phyloP scores from a whole-genome alignment of 1,140 invertebrate genomes.

The Yoshiicerus persimilis region DNA sequence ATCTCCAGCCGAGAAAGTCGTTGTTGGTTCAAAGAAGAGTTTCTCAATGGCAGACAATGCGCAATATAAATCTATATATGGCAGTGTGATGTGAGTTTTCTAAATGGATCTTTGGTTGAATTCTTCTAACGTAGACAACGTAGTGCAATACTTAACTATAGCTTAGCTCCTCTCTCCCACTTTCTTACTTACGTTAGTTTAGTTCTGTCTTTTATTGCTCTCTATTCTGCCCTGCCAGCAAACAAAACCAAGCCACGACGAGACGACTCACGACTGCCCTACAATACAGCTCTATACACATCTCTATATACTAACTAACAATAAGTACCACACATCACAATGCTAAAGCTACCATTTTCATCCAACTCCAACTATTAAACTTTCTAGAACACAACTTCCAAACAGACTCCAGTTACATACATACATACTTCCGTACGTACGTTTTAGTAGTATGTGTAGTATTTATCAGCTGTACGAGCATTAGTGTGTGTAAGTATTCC shows the following conservation, averaged over 20 bases:
- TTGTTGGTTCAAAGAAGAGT: slow-evolving; percentile 22
- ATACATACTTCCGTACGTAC: neutral
- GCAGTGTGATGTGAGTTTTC: neutral
- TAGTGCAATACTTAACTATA: neutral
- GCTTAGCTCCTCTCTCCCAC: neutral
- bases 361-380: neutral
- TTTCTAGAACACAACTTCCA: neutral
- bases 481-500: neutral
- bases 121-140: neutral
- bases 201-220: neutral
- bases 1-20: slow-evolving; percentile 17
- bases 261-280: neutral
- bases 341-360: neutral
- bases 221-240: neutral
- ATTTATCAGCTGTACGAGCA: neutral
- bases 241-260: neutral
- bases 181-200: no score
- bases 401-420: neutral
- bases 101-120: slow-evolving; percentile 14
- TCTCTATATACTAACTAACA: neutral
- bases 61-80: slow-evolving; percentile 12
- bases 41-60: slow-evolving; percentile 4
- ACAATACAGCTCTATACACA: neutral
- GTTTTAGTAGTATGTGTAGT: neutral
- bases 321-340: neutral